Evolutionary conservation across 2,113 vertebrate species (phyloP), one percentile per base, ranked within the genome.

Genomic region (Corythornis madagascariensis): DNA sequence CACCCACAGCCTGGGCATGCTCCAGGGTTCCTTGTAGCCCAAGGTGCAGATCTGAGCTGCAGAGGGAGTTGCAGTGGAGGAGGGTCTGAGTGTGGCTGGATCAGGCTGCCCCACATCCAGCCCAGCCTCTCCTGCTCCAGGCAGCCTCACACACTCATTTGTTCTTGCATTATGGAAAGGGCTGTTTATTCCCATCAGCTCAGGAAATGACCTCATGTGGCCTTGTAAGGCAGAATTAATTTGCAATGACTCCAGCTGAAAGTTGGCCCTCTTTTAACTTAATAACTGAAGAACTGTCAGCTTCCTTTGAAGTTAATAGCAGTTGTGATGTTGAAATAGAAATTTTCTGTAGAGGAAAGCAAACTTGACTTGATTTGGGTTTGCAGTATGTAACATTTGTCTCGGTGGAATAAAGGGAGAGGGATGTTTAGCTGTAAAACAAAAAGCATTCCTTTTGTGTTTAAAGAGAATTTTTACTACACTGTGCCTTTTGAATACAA

Each of bases 191-290:
- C 84, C 94, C 85, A 87, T 91, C 73, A 65, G 78, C 94, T 95
- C 93, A 96, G 96, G 96, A 97, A 97, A 96, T 97, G 95, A 97
- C 95, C 96, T 96, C 72, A 75, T 82, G 82, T 94, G 90, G 91
- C 96, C 95, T 96, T 95, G 87, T 94, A 96, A 97, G 96, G 93
- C 93, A 96, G 95, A 97, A 97, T 97, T 97, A 96, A 97, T 97
- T 97, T 97, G 89, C 95, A 94, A 29, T 88, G 95, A 96, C 93
- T 97, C 95, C 75, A 95, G 65, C 75, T 95, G 83, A 96, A 97
- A 97, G 88, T 93, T 97, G 93, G 88, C 83, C 42, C 48, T 96
- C 91, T 97, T 97, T 97, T 97, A 96, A 95, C 95, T 96, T 95
- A 97, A 96, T 97, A 97, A 96, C 87, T 95, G 88, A 91, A 94